phyloP scores from a whole-genome alignment of 35 echinoderm and acorn worm species.

The Ophiothrix spiculata region DNA sequence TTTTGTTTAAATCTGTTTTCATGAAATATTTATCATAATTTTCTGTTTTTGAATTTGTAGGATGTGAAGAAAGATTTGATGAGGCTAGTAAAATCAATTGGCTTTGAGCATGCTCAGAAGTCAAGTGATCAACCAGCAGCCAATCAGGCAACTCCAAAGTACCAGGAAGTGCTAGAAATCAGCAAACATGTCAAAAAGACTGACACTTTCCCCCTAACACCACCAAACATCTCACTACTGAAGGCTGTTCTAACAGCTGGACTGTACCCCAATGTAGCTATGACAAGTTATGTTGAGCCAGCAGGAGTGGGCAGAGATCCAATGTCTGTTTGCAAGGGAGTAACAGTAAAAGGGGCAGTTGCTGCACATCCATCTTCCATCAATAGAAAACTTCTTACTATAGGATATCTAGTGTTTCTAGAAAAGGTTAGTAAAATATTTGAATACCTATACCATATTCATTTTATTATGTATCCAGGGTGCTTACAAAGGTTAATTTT shows the following conservation, averaged over 20 bases:
- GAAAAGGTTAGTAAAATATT: conserved; percentile 82
- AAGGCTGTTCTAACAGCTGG: conserved; percentile 86
- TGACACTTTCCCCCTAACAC: conserved; percentile 63
- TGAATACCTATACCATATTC: too few relatives aligned
- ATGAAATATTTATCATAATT: too few relatives aligned
- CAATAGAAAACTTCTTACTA: conserved; percentile 55
- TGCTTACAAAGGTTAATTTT: too few relatives aligned
- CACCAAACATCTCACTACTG: conserved; percentile 60
- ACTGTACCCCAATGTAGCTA: conserved; percentile 86
- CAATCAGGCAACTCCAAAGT: background rate
- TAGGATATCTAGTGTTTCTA: conserved; percentile 79
- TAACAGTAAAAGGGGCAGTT: conserved; percentile 66
- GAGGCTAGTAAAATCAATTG: conserved; percentile 67
- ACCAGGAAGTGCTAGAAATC: conserved; percentile 70
- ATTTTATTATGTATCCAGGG: too few relatives aligned
- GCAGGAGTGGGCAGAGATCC: conserved; percentile 45
- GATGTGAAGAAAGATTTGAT: conserved; percentile 87
- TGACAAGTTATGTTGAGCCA: conserved; percentile 49
- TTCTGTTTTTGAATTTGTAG: conserved; percentile 37
- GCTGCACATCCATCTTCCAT: conserved; percentile 82
- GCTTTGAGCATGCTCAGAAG: conserved; percentile 40
- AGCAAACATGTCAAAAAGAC: conserved; percentile 50
- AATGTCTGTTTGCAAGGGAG: conserved; percentile 47
- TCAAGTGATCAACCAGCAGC: background rate
- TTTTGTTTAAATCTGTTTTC: background rate